phyloP scores from a whole-genome alignment of 2,113 vertebrate genomes.

The Rhadina sibilatrix region DNA sequence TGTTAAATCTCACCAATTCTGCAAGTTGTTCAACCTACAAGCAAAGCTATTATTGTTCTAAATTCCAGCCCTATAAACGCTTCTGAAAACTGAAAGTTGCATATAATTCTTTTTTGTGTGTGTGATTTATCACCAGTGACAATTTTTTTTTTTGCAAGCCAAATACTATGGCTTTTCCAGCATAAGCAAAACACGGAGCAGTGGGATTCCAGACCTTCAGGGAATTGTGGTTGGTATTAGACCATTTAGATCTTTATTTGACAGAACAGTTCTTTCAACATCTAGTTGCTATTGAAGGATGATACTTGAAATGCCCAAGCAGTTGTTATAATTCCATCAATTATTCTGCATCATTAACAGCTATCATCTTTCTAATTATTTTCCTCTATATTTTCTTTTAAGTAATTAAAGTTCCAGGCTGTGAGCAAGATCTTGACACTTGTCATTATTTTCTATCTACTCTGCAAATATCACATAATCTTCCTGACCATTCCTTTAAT shows the following conservation, averaged over 20 bases:
- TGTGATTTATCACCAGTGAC: background rate
- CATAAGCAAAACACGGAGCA: background rate
- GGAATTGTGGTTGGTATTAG: background rate
- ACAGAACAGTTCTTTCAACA: background rate
- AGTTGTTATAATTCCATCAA: background rate
- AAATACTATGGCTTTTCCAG: background rate
- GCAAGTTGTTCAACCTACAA: background rate
- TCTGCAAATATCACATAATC: background rate
- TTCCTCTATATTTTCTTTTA: background rate
- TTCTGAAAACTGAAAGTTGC: background rate
- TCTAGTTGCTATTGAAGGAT: background rate
- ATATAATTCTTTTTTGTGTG: background rate
- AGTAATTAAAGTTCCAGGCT: background rate
- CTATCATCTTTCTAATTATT: background rate
- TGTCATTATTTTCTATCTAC: background rate
- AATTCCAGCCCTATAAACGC: background rate
- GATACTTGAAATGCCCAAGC: background rate
- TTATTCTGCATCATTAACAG: background rate
- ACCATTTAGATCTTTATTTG: background rate
- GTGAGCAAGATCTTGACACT: background rate
- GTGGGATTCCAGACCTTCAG: background rate
- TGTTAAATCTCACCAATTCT: background rate
- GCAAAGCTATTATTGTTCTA: background rate
- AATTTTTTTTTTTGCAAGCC: background rate
- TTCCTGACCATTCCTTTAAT: background rate